Percentiles rank a stretch among this genome's conserved stretches.
Conservation (phyloP, 1,140 invertebrate species). For the Ips nitidus region DNA sequence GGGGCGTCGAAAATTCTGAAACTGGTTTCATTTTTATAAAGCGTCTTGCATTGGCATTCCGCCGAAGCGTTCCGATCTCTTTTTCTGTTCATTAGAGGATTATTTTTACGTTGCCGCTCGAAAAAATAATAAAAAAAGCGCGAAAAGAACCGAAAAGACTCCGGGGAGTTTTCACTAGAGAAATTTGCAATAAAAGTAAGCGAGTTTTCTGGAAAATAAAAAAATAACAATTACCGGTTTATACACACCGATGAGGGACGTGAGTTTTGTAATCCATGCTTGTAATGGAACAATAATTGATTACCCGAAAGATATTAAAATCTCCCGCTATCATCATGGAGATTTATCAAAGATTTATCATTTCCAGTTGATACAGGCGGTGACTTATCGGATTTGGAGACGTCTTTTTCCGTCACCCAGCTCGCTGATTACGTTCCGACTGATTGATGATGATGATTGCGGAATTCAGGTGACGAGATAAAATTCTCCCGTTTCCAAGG, state of each 20-base stretch:
- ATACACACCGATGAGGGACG: too few relatives aligned
- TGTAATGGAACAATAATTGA: conserved; percentile 21
- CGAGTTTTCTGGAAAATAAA: too few relatives aligned
- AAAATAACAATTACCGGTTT: too few relatives aligned
- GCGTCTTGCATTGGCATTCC: conserved; percentile 16
- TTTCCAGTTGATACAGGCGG: conserved; percentile 20
- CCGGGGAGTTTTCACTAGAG: conserved; percentile 9
- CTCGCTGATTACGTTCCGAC: conserved; percentile 23
- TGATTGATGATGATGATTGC: conserved; percentile 30
- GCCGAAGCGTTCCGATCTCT: conserved; percentile 18
- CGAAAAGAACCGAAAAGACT: conserved; percentile 15
- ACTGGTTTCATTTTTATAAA: conserved; percentile 20
- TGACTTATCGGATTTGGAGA: conserved; percentile 26
- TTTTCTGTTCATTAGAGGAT: conserved; percentile 25
- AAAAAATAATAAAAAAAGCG: not conserved
- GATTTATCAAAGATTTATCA: conserved; percentile 29
- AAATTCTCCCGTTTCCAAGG: not conserved
- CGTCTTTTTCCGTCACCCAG: conserved; percentile 19
- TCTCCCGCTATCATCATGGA: not conserved
- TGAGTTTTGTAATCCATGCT: not conserved
- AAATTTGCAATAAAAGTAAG: not conserved
- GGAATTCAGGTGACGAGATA: conserved; percentile 28
- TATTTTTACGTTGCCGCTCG: conserved; percentile 11
- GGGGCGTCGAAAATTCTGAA: too few relatives aligned
- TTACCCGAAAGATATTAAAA: conserved; percentile 19